Evolutionary conservation across 2,888 invertebrate species (phyloP).

Genomic region (Apocheima hispidaria): DNA sequence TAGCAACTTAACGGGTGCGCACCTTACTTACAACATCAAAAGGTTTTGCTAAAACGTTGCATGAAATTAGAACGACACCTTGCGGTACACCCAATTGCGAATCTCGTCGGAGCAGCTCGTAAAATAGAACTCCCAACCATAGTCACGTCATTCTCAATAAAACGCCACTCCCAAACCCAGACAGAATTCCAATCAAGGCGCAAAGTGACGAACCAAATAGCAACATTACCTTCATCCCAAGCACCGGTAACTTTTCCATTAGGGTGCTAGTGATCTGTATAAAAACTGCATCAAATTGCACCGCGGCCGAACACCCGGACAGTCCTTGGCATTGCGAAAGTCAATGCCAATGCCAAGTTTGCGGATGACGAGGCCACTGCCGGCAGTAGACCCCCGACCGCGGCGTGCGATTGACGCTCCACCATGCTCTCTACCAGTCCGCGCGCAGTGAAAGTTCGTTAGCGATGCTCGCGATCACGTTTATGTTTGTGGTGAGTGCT

Average conservation of each 20-base stretch:
- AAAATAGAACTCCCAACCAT: conserved; percentile 16
- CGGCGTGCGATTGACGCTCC: conserved; percentile 65
- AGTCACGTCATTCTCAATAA: conserved; percentile 21
- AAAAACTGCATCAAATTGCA: conserved; percentile 65
- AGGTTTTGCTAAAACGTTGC: conserved; percentile 3
- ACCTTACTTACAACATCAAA: background rate
- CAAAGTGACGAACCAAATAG: conserved; percentile 44
- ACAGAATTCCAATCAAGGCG: conserved; percentile 26
- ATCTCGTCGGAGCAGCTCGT: background rate
- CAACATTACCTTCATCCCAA: conserved; percentile 49
- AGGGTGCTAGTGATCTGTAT: conserved; percentile 54
- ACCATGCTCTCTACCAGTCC: conserved; percentile 68
- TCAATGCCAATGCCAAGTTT: conserved; percentile 33
- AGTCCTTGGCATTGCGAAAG: conserved; percentile 70
- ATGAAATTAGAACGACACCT: conserved; percentile 4
- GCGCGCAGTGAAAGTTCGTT: conserved; percentile 82
- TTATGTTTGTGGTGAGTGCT: conserved; percentile 85
- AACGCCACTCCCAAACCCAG: conserved; percentile 31
- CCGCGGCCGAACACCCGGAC: conserved; percentile 49
- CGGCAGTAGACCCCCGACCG: conserved; percentile 69
- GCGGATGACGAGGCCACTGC: conserved; percentile 31
- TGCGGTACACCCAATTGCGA: conserved; percentile 12
- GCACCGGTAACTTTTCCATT: conserved; percentile 67
- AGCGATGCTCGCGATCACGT: conserved; percentile 81
- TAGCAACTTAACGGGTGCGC: conserved; percentile 1